Evolutionary conservation across 1,140 invertebrate species (phyloP).

Genomic region (Solenopsis fugax): DNA sequence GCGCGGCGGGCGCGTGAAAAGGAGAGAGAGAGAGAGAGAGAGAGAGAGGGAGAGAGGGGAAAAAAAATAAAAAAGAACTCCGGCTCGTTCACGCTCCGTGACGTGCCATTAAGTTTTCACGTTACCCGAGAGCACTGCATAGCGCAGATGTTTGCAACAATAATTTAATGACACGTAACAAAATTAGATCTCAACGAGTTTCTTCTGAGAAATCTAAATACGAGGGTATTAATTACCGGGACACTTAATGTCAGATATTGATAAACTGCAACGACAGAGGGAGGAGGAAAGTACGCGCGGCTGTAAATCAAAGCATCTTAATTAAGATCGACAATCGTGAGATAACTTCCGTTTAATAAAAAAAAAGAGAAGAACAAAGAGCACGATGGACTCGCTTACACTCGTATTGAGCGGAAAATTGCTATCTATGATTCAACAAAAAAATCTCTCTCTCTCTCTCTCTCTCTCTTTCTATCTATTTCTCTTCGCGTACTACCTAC

Average conservation of each 20-base stretch:
- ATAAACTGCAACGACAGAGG: background rate
- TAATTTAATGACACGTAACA: conserved; percentile 17
- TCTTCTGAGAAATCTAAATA: background rate
- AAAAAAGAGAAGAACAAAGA: background rate
- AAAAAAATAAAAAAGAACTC: background rate
- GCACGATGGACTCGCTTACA: background rate
- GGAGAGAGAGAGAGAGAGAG: background rate
- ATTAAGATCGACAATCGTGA: conserved; percentile 10
- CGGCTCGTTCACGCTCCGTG: background rate
- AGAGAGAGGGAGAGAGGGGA: background rate
- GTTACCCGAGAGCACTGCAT: background rate
- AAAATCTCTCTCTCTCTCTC: too few relatives aligned
- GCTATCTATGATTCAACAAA: conserved; percentile 26
- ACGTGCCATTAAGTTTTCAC: conserved; percentile 17
- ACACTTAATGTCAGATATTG: conserved; percentile 5
- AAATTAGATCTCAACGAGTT: conserved; percentile 16
- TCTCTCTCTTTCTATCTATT: background rate
- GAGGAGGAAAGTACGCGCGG: too few relatives aligned
- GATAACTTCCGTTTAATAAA: background rate
- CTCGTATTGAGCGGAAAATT: conserved; percentile 17
- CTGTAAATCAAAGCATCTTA: conserved; percentile 5
- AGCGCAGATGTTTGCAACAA: background rate
- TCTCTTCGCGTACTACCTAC: background rate
- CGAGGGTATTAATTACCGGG: background rate
- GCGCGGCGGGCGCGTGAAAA: background rate